phyloP scores from a whole-genome alignment of 2,888 invertebrate genomes.

The Apoda limacodes region DNA sequence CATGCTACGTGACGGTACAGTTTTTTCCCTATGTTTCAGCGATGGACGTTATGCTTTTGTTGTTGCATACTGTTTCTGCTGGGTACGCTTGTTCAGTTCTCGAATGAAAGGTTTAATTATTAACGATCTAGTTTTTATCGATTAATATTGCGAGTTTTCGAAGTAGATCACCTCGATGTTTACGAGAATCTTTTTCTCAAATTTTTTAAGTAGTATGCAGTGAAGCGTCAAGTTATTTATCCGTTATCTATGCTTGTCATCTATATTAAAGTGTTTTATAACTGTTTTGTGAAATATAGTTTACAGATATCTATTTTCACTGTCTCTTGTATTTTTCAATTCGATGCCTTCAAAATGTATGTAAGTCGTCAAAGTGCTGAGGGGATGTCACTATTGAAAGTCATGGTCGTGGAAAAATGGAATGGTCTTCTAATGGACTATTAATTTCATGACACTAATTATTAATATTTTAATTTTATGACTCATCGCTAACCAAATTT shows the following conservation, averaged over 20 bases:
- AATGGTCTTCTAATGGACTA: conserved; percentile 45
- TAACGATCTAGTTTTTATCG: conserved; percentile 46
- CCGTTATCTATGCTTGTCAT: conserved; percentile 36
- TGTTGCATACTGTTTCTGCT: conserved; percentile 23
- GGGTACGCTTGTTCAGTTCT: no score
- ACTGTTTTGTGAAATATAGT: conserved; percentile 32
- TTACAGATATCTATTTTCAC: conserved; percentile 5
- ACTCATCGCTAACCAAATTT: conserved; percentile 41
- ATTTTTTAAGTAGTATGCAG: conserved; percentile 44
- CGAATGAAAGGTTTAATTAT: conserved; percentile 62
- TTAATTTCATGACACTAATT: conserved; percentile 52
- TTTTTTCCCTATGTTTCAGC: conserved; percentile 18
- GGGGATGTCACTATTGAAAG: neutral
- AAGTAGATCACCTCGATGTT: conserved; percentile 62
- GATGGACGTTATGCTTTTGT: conserved; percentile 34
- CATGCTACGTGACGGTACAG: conserved; percentile 43
- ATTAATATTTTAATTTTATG: conserved; percentile 63
- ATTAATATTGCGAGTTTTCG: conserved; percentile 56
- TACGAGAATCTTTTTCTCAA: conserved; percentile 56
- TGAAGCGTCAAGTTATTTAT: conserved; percentile 41
- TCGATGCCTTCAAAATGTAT: neutral
- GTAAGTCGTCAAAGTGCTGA: no score
- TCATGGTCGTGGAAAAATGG: conserved; percentile 27
- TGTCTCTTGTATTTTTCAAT: neutral
- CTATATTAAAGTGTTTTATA: conserved; percentile 36